Base-by-base conservation (phyloP, 2,888 invertebrate genomes). In the Cistogaster globosa region DNA sequence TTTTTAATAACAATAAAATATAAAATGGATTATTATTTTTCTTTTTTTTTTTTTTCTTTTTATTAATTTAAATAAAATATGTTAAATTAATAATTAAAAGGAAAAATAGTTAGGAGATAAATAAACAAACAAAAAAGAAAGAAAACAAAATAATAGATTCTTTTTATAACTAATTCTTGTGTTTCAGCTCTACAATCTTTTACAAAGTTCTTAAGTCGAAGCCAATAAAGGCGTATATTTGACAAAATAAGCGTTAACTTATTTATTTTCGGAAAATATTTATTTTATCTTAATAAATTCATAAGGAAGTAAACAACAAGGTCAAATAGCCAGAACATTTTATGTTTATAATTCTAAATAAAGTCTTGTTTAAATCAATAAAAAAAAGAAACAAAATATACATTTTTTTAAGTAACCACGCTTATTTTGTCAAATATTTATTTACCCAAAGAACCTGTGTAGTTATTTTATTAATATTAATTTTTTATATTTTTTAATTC, bases 1-100 rank as follows among this genome's bases (percentile, higher is more conserved):
- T 18, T 53, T 48, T 77, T 79, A 82, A 63, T 85, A 85, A 82
- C 67, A 85, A 78, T 82, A 82, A 82, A 67, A 71, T 85, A 79
- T 75, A 82, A 82, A 78, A 77, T 63, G 53, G 57, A 51, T 60
- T 51, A 62, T 57, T 60, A 2, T 42, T 84, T 60, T 58, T 57
- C 51, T 75, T 51, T 62, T 57, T 60, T 12, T 42, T 84, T 60
- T 58, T 57, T 58, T 75, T 78, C 60, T 58, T 51, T 58, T 79
- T 74, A 84, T 74, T 76, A 78, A 58, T 65, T 75, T 55, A 69
- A 80, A 84, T 74, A 78, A 86, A 83, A 81, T 42, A 65, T 32
- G 12, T 68, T 74, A 83, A 81, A 81, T 51, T 76, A 76, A 72
- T 80, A 76, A 63, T 32, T 36, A 74, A 82, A 71, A 76, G 65